phyloP scores from a whole-genome alignment of 37 sponge, comb jelly and placozoan genomes.

The Crambe crambe region DNA sequence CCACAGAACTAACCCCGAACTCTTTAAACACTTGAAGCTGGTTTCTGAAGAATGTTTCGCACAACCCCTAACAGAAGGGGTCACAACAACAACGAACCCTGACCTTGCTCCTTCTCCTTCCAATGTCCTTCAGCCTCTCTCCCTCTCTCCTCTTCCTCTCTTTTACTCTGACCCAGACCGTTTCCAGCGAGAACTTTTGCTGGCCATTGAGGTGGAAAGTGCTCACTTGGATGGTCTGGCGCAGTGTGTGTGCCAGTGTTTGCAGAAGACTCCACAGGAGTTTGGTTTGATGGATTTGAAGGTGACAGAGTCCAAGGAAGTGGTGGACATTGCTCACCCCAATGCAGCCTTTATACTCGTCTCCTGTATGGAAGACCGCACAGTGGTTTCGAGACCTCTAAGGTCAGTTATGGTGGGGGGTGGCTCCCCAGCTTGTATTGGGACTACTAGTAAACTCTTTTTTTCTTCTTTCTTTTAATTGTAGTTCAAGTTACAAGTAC shows the following conservation, averaged over 20 bases:
- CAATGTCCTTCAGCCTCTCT: constrained; percentile 2
- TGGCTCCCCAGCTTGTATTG: neutral
- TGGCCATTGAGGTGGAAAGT: neutral
- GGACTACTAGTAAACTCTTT: neutral
- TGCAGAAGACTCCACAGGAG: constrained; percentile 24
- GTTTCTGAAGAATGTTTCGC: constrained; percentile 45
- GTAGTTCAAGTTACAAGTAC: constrained; percentile 57
- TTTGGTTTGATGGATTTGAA: constrained; percentile 34
- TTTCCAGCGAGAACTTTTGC: constrained; percentile 10
- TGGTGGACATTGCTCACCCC: constrained; percentile 47
- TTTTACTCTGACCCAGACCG: constrained; percentile 53
- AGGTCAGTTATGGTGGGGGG: constrained; percentile 17
- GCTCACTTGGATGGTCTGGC: constrained; percentile 16
- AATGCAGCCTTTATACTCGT: constrained; percentile 62
- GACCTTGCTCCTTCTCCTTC: constrained; percentile 45
- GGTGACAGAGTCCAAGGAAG: constrained; percentile 54
- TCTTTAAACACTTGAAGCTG: constrained; percentile 26
- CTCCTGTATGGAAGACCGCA: constrained; percentile 45
- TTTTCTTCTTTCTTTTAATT: neutral
- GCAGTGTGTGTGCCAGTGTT: constrained; percentile 18
- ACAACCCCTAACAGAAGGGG: constrained; percentile 42
- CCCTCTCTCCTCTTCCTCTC: constrained; percentile 45
- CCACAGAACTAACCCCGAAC: neutral
- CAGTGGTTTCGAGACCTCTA: constrained; percentile 6
- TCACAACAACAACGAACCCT: constrained; percentile 34